Percentiles rank a stretch among this genome's conserved stretches.
Conservation (phyloP, 2,113 vertebrate genomes). For the Thalassoma bifasciatum region DNA sequence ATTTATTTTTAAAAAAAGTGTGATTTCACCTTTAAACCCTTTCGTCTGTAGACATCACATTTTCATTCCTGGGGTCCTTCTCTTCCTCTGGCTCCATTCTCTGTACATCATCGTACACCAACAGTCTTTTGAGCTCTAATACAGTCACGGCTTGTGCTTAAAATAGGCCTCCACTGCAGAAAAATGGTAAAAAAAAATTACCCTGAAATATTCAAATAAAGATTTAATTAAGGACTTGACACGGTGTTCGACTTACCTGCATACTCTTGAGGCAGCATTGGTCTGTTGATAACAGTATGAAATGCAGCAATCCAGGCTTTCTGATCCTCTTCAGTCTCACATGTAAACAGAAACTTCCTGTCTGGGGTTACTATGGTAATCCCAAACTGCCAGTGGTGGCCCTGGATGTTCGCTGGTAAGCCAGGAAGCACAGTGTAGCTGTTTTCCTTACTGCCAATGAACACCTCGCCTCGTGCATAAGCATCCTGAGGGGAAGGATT, state of each 20-base stretch:
- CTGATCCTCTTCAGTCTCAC: slow-evolving; percentile 89
- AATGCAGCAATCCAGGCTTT: slow-evolving; percentile 90
- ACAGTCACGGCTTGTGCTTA: slow-evolving; percentile 93
- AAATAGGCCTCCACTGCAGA: slow-evolving; percentile 94
- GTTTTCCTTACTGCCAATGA: slow-evolving; percentile 93
- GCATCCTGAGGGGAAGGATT: slow-evolving; percentile 85
- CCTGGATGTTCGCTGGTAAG: slow-evolving; percentile 87
- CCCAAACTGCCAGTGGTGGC: slow-evolving; percentile 91
- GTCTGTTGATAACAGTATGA: slow-evolving; percentile 87
- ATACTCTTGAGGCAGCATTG: slow-evolving; percentile 96
- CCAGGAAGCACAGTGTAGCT: slow-evolving; percentile 89
- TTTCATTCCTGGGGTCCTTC: not conserved
- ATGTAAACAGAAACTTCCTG: slow-evolving; percentile 92
- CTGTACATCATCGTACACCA: slow-evolving; percentile 2
- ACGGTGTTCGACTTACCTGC: slow-evolving; percentile 84
- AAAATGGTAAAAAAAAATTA: slow-evolving; percentile 13
- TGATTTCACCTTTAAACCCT: not conserved
- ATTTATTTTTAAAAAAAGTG: not conserved
- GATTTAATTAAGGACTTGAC: not conserved
- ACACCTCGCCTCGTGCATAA: slow-evolving; percentile 95
- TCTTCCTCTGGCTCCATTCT: slow-evolving; percentile 3
- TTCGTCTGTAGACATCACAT: not conserved
- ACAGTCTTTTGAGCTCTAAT: not conserved
- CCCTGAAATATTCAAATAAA: not conserved
- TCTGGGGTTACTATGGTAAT: slow-evolving; percentile 95